phyloP scores from a whole-genome alignment of 2,113 vertebrate species.

The Cichladusa arquata region DNA sequence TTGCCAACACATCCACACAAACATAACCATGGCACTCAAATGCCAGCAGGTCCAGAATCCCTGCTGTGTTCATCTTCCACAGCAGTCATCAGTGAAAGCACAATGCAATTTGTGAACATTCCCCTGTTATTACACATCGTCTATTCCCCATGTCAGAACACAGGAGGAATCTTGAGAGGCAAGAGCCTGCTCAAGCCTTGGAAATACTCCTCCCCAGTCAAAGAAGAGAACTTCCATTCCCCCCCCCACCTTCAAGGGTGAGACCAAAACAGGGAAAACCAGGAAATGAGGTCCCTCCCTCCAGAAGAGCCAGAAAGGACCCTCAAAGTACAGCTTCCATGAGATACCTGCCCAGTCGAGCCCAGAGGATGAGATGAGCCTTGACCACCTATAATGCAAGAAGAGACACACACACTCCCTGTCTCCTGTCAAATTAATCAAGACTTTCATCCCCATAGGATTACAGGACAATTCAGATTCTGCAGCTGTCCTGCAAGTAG shows the following conservation, averaged over 20 bases:
- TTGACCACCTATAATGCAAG: background rate
- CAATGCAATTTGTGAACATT: background rate
- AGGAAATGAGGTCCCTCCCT: background rate
- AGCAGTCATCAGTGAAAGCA: background rate
- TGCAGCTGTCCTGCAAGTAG: background rate
- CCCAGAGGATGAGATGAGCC: background rate
- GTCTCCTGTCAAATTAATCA: background rate
- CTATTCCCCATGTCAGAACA: background rate
- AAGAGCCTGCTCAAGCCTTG: background rate
- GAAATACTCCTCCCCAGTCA: background rate
- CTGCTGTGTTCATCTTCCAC: background rate
- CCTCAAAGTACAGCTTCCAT: background rate
- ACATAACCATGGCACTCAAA: background rate
- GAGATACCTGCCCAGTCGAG: accelerated
- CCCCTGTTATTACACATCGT: background rate
- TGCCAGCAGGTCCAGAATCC: background rate
- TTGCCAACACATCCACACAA: background rate
- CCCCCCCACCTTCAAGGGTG: accelerated
- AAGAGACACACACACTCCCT: background rate
- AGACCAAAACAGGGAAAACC: background rate
- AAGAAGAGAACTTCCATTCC: background rate
- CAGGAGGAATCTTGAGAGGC: background rate
- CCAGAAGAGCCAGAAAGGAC: background rate
- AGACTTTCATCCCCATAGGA: background rate
- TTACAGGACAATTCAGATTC: background rate